These are phyloP conservation scores for Bombylius major DNA, from an alignment of 2,888 invertebrate species.

Conservation along the genomic window DNA sequence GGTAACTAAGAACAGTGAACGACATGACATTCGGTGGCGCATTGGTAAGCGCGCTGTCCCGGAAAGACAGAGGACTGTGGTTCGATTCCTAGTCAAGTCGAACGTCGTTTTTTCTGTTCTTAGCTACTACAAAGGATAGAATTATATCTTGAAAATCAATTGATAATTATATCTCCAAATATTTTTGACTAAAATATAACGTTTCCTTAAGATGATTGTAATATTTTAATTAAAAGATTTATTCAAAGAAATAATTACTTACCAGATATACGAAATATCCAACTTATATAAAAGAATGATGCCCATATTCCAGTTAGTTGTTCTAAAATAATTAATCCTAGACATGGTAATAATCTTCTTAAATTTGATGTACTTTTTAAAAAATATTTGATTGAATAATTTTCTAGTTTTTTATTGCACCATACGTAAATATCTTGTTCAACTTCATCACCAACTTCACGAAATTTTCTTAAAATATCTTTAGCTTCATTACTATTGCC, in stretches of 20 bases:
- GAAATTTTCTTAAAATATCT: constrained; percentile 45
- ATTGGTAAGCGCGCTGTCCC: no score
- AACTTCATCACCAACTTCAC: constrained; percentile 46
- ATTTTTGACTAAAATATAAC: no score
- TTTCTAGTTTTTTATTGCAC: constrained; percentile 36
- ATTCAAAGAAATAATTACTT: constrained; percentile 12
- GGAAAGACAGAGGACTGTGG: no score
- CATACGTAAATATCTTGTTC: constrained; percentile 42
- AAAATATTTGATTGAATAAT: constrained; percentile 18
- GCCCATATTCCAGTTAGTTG: constrained; percentile 50
- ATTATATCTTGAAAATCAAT: no score
- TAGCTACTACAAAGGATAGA: no score
- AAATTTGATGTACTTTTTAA: constrained; percentile 36
- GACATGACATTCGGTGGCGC: no score
- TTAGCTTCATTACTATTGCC: constrained; percentile 45
- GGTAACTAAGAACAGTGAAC: no score
- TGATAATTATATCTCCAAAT: no score
- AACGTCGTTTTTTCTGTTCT: no score
- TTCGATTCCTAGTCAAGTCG: no score
- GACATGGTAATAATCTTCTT: constrained; percentile 40
- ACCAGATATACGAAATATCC: constrained; percentile 42
- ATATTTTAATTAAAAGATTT: no score
- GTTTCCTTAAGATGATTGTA: no score
- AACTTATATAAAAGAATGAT: constrained; percentile 45
- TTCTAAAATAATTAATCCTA: constrained; percentile 53